Percentiles rank a stretch among this genome's conserved stretches.
Conservation (phyloP, 2,888 invertebrate species). For the Drosophila cognata region DNA sequence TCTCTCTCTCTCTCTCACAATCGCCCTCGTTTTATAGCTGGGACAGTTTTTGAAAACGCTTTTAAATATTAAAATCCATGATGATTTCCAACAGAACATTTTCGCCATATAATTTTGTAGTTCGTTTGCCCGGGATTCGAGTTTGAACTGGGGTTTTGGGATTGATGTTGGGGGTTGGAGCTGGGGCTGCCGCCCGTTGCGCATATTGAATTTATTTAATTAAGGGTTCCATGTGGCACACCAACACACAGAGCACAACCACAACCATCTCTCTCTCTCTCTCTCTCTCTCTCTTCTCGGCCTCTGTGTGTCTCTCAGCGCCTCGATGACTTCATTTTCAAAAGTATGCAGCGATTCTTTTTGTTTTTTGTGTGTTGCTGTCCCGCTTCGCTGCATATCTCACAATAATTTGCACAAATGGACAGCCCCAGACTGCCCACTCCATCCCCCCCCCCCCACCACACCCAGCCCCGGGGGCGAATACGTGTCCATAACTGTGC, state of each 20-base stretch:
- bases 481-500: constrained; percentile 71
- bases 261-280: background rate
- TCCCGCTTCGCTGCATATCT: constrained; percentile 52
- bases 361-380: constrained; percentile 33
- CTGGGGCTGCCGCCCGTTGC: constrained; percentile 69
- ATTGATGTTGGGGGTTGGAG: background rate
- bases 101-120: constrained; percentile 75
- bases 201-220: constrained; percentile 85
- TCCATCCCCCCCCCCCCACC: background rate
- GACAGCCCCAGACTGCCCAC: constrained; percentile 39
- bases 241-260: constrained; percentile 16
- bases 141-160: constrained; percentile 15
- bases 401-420: constrained; percentile 79
- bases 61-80: constrained; percentile 85
- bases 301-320: constrained; percentile 51
- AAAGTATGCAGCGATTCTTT: constrained; percentile 70
- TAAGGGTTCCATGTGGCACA: constrained; percentile 79
- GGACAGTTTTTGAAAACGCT: constrained; percentile 78
- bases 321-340: constrained; percentile 82
- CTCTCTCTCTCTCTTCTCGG: background rate
- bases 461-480: background rate
- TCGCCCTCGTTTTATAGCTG: constrained; percentile 29
- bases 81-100: constrained; percentile 80
- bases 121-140: constrained; percentile 30
- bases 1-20: background rate